Evolutionary conservation across 2,113 vertebrate species (phyloP).

Genomic region (Lasiurus cinereus): DNA sequence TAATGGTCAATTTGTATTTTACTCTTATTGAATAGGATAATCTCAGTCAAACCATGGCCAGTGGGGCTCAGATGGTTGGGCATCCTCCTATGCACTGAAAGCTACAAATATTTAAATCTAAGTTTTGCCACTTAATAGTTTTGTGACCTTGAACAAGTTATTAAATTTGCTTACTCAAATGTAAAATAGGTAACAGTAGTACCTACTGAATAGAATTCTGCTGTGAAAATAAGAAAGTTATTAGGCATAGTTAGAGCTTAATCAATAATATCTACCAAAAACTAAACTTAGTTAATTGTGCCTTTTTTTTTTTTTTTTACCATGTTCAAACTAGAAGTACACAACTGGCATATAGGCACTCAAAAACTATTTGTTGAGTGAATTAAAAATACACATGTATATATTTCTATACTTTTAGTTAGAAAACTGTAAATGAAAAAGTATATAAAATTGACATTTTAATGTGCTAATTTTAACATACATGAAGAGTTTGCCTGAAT

Average conservation of each 20-base stretch:
- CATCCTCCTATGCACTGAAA: background rate
- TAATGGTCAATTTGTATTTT: too few relatives aligned
- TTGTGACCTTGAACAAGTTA: background rate
- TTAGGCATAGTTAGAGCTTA: background rate
- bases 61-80: too few relatives aligned
- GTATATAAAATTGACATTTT: background rate
- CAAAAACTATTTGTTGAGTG: background rate
- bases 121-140: background rate
- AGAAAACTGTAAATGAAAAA: constrained; percentile 51
- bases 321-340: constrained; percentile 32
- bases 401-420: constrained; percentile 11
- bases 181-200: background rate
- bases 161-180: background rate
- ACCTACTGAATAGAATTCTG: background rate
- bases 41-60: too few relatives aligned
- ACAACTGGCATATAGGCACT: background rate
- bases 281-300: background rate
- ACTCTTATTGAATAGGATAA: too few relatives aligned
- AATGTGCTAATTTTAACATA: constrained; percentile 14
- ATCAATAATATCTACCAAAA: background rate
- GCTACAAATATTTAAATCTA: background rate
- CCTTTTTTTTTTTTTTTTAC: background rate
- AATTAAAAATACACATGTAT: constrained; percentile 2
- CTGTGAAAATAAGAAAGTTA: background rate
- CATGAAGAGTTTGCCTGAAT: background rate